These are phyloP conservation scores for Bufo gargarizans DNA, from an alignment of 2,113 vertebrate species.

Conservation along the genomic window DNA sequence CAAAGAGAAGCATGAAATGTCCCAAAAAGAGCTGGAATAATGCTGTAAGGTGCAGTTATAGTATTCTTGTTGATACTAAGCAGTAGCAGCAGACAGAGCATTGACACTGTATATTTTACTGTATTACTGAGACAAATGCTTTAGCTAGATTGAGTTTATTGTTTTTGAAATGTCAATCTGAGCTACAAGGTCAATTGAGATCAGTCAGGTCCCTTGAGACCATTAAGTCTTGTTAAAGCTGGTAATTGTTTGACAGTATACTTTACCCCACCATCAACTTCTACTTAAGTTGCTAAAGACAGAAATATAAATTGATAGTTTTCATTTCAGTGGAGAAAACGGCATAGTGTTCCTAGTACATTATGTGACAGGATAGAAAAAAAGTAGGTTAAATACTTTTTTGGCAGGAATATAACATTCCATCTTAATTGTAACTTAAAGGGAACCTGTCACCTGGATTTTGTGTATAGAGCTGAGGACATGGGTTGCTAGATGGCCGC, in stretches of 20 bases:
- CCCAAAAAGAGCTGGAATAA: not conserved
- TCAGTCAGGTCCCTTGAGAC: conserved; percentile 39
- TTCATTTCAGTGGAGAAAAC: conserved; percentile 43
- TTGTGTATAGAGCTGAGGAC: no score
- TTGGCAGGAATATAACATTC: conserved; percentile 11
- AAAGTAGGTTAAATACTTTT: not conserved
- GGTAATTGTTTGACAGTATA: conserved; percentile 47
- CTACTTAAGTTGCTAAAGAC: conserved; percentile 51
- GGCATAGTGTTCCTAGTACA: conserved; percentile 16
- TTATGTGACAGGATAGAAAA: conserved; percentile 16
- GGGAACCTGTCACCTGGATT: no score
- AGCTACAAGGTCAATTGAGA: conserved; percentile 50
- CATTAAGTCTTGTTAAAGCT: conserved; percentile 52
- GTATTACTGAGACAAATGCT: conserved; percentile 27
- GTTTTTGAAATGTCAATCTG: conserved; percentile 43
- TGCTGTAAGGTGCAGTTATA: not conserved
- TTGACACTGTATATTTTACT: conserved; percentile 32
- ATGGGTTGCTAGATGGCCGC: no score
- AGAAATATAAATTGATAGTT: conserved; percentile 53
- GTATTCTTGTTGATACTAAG: conserved; percentile 16
- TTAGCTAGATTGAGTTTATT: conserved; percentile 30
- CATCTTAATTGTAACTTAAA: not conserved
- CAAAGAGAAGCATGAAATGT: not conserved
- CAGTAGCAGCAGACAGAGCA: not conserved
- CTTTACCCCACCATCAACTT: conserved; percentile 51